Conservation (phyloP, 2,888 invertebrate genomes). For the Pyrrhosoma nymphula region DNA sequence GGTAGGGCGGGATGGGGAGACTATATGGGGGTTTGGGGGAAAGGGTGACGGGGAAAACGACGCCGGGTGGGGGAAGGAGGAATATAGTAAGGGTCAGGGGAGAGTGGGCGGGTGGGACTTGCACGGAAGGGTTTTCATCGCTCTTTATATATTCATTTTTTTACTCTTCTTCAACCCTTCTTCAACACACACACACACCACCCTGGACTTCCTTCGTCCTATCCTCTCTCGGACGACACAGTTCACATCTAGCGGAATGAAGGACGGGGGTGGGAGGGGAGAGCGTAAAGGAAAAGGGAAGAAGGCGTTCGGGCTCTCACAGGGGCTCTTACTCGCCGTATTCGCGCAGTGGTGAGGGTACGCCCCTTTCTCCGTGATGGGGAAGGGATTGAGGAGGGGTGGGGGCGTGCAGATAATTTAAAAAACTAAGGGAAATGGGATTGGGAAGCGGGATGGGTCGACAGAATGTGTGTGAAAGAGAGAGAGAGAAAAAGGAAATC, state of each 20-base stretch:
- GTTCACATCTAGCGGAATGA: background rate
- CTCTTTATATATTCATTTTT: background rate
- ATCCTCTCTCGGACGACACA: background rate
- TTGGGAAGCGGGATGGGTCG: background rate
- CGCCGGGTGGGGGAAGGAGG: background rate
- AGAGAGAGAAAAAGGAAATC: background rate
- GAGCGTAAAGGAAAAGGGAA: background rate
- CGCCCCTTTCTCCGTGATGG: background rate
- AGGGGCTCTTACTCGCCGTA: background rate
- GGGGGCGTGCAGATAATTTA: conserved; percentile 30
- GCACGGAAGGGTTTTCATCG: background rate
- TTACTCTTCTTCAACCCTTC: background rate
- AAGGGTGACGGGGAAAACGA: background rate
- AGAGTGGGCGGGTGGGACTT: too few species aligned
- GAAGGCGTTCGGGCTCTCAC: background rate
- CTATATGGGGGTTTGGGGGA: background rate
- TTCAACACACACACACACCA: background rate
- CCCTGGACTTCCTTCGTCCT: background rate
- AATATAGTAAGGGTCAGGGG: background rate
- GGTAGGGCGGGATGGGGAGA: background rate
- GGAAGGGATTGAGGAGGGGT: background rate
- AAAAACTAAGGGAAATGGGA: conserved; percentile 52
- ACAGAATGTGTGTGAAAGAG: background rate
- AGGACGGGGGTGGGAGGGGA: background rate
- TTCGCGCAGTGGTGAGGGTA: background rate